Evolutionary conservation across 2,888 invertebrate genomes (phyloP).

Genomic region (Phania funesta): DNA sequence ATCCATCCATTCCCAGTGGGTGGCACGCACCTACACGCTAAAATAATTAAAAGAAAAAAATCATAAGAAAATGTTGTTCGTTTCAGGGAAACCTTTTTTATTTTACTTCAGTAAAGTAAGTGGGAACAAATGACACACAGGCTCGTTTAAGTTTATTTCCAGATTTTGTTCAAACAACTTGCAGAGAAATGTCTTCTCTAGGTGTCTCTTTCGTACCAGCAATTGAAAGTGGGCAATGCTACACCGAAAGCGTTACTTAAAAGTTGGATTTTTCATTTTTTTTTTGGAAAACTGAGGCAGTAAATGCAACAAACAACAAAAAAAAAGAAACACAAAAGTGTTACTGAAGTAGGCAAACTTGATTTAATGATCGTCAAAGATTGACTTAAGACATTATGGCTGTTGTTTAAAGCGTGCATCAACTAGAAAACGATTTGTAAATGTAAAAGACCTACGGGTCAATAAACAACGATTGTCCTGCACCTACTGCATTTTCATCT

Average conservation of each 20-base stretch:
- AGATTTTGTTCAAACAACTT: too few species aligned
- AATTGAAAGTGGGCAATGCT: too few species aligned
- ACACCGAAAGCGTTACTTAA: too few species aligned
- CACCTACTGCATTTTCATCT: conserved; percentile 50
- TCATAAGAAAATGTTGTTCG: conserved; percentile 10
- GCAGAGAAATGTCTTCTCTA: too few species aligned
- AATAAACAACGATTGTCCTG: conserved; percentile 60
- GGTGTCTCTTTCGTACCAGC: too few species aligned
- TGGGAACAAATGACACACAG: background rate
- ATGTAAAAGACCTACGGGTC: conserved; percentile 57
- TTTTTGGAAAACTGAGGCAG: too few species aligned
- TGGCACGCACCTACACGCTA: conserved; percentile 55
- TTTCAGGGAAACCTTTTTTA: background rate
- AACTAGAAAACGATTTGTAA: conserved; percentile 47
- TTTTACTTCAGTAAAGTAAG: background rate
- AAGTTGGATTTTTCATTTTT: too few species aligned
- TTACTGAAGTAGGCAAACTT: conserved; percentile 63
- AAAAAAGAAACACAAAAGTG: conserved; percentile 9
- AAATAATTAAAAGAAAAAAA: conserved; percentile 47
- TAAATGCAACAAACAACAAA: background rate
- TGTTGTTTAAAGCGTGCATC: conserved; percentile 25
- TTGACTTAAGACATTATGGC: conserved; percentile 48
- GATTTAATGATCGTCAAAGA: conserved; percentile 57
- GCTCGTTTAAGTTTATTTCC: too few species aligned
- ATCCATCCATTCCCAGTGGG: conserved; percentile 14